These are phyloP conservation scores for Tenebrio molitor DNA, from an alignment of 1,140 invertebrate species.

Conservation along the genomic window DNA sequence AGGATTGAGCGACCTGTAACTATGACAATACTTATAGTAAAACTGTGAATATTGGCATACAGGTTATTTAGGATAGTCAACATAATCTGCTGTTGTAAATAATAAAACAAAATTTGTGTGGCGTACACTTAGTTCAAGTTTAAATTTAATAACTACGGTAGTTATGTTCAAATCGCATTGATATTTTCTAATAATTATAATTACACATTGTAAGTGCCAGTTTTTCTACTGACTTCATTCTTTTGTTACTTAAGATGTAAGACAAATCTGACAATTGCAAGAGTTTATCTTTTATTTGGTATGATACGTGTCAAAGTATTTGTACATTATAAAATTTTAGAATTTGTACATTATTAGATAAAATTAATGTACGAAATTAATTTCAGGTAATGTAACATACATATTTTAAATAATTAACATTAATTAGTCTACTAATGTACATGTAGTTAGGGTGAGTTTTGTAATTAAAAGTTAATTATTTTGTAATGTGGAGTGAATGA, in stretches of 20 bases:
- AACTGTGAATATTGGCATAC: slow-evolving; percentile 57
- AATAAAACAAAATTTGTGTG: slow-evolving; percentile 45
- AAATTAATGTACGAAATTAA: slow-evolving; percentile 41
- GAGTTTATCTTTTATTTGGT: slow-evolving; percentile 10
- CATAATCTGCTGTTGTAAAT: slow-evolving; percentile 54
- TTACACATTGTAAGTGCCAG: slow-evolving; percentile 44
- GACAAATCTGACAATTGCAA: slow-evolving; percentile 25
- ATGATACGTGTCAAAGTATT: slow-evolving; percentile 45
- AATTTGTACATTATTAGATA: slow-evolving; percentile 46
- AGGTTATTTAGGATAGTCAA: slow-evolving; percentile 53
- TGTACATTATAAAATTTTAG: slow-evolving; percentile 44
- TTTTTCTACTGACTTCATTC: slow-evolving; percentile 40
- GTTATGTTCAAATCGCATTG: slow-evolving; percentile 15
- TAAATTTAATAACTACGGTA: slow-evolving; percentile 21
- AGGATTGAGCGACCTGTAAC: slow-evolving; percentile 45
- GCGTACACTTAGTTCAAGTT: slow-evolving; percentile 32
- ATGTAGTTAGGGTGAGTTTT: slow-evolving; percentile 45
- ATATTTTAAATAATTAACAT: slow-evolving; percentile 47
- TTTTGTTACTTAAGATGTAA: slow-evolving; percentile 30
- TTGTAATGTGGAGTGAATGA: slow-evolving; percentile 47
- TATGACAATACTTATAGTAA: slow-evolving; percentile 59
- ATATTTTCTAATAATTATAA: slow-evolving; percentile 31
- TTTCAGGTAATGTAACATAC: slow-evolving; percentile 44
- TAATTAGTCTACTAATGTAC: slow-evolving; percentile 48
- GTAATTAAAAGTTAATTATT: slow-evolving; percentile 46